Conservation (phyloP, 2,113 vertebrate genomes). For the Chrysochloris asiatica region DNA sequence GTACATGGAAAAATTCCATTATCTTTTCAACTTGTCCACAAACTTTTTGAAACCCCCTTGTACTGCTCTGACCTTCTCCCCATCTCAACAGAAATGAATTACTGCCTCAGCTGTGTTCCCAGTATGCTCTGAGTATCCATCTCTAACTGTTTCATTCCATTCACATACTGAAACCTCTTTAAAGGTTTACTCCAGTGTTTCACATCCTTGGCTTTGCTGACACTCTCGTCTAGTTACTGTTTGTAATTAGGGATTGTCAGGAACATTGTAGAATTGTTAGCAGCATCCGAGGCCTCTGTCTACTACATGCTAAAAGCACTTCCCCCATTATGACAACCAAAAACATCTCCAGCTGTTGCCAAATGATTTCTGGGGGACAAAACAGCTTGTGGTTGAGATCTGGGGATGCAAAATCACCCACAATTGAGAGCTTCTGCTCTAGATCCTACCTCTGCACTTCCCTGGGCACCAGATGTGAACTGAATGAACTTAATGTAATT, state of each 20-base stretch:
- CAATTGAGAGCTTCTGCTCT: not conserved
- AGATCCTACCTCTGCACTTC: not conserved
- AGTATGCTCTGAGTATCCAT: not conserved
- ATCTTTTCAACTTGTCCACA: too few species aligned
- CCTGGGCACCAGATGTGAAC: not conserved
- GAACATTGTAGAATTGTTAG: not conserved
- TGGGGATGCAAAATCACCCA: not conserved
- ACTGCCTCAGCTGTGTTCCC: not conserved
- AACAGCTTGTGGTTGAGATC: not conserved
- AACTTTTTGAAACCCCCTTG: too few species aligned
- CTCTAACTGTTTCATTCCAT: not conserved
- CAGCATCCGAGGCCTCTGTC: not conserved
- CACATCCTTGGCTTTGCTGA: not conserved
- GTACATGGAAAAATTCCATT: too few species aligned
- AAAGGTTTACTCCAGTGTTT: not conserved
- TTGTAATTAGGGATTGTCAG: not conserved
- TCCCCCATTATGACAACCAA: not conserved
- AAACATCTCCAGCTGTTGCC: not conserved
- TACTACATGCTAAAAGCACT: not conserved
- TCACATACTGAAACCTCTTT: not conserved
- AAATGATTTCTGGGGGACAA: not conserved
- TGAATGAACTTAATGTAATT: too few species aligned
- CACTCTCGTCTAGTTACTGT: not conserved
- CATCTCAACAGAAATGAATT: not conserved
- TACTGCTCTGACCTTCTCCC: not conserved